Evolutionary conservation across 2,888 invertebrate genomes (phyloP), one percentile per base, ranked within the genome.

Genomic region (Pelosia muscerda): DNA sequence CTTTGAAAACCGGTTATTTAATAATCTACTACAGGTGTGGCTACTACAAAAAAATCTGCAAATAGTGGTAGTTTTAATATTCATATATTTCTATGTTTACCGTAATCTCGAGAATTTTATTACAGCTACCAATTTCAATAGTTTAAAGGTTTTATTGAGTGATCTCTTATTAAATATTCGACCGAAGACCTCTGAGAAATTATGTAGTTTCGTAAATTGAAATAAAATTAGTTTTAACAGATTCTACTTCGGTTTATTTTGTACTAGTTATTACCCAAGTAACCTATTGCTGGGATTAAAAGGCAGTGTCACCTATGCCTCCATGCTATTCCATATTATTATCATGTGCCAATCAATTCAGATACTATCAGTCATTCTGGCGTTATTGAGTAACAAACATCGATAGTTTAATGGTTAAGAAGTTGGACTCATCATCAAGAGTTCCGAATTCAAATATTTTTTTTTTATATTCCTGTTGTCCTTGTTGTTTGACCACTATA

Each of bases 1-100:
- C 26, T n/a, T 49, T 2, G 26, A 49, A 34, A 2, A 19, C 26
- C 13, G 13, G 42, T 49, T 61, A 26, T 26, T 11, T 11, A 26
- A 13, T n/a, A 49, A 38, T 59, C 53, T 34, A 54, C 23, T 15
- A 63, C 19, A 63, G 55, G 63, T 34, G 63, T 34, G 63, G 63
- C 10, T 63, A 55, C 19, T 55, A 34, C 9, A 19, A 55, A 23
- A 55, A 23, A 55, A 63, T 19, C 23, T 34, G 54, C 19, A 15
- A 38, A 9, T 55, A 23, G 4, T 22, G 49, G 49, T 49, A 42
- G 19, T 55, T 19, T 63, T 31, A 56, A 8, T 63, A 56, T 56
- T 56, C 34, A 56, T 56, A 11, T 55, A 55, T 42, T 63, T 38
- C 25, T 8, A 19, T 56, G 56, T 63, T 63, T 63, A 56, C 38